These are phyloP conservation scores for Caenorhabditis becei DNA, from an alignment of 2,888 invertebrate species.

Conservation along the genomic window DNA sequence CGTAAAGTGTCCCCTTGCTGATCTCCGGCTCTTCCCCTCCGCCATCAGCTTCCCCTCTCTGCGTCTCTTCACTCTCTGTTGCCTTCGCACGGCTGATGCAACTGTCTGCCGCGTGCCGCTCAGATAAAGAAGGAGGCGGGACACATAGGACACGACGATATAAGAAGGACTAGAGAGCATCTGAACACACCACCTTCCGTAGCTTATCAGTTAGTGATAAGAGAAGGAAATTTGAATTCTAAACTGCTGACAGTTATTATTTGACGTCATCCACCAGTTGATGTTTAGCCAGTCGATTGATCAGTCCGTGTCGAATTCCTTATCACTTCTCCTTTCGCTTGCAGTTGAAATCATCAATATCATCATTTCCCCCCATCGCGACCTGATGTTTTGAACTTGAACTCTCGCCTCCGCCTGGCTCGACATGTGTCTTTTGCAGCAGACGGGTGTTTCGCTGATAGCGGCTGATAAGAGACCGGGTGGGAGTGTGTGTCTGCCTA, in stretches of 20 bases:
- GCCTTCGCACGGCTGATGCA: conserved; percentile 58
- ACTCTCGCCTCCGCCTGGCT: conserved; percentile 24
- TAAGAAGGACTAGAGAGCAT: conserved; percentile 31
- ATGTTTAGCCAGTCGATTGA: no score
- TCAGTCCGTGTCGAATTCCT: conserved; percentile 3
- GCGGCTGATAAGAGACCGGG: conserved; percentile 10
- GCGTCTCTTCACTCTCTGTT: conserved; percentile 28
- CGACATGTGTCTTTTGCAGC: conserved; percentile 22
- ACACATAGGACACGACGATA: conserved; percentile 12
- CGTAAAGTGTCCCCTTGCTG: background rate
- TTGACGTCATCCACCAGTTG: conserved; percentile 1
- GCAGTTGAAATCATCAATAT: conserved; percentile 29
- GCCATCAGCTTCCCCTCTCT: background rate
- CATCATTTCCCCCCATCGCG: conserved; percentile 33
- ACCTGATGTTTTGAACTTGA: conserved; percentile 49
- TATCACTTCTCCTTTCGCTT: conserved; percentile 17
- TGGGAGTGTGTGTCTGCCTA: background rate
- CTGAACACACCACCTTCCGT: conserved; percentile 19
- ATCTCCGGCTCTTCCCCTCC: background rate
- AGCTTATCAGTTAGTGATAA: conserved; percentile 20
- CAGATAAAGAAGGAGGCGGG: conserved; percentile 23
- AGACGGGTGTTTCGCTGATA: conserved; percentile 32
- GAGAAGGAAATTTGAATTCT: conserved; percentile 28
- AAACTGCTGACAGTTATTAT: conserved; percentile 31
- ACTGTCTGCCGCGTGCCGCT: conserved; percentile 53